Evolutionary conservation across 2,797 vertebrate genomes (phyloP), one percentile per base, ranked within the genome.

Genomic region (Rhinichthys osculus): DNA sequence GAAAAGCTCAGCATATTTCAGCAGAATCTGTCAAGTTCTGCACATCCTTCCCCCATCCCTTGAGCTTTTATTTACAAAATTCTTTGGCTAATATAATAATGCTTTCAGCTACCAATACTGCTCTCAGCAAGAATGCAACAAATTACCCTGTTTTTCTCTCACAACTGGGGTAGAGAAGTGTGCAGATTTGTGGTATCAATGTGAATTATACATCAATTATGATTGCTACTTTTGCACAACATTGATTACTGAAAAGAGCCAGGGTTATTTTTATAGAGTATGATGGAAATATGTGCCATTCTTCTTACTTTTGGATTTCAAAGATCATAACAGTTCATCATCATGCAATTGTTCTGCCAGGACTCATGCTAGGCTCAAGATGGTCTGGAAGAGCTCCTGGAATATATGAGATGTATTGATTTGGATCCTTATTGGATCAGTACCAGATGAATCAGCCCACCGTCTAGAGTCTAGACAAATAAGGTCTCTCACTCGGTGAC

Each of bases 351-450:
- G 66, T 85, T 69, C 72, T 87, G 71, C 66, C 80, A 84, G 73
- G n/a, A 47, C 83, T 87, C 44, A 83, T 85, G 71, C 44, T 42
- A 81, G 42, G 47, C 54, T 81, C 82, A 85, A 87, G 54, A 85
- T 71, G 62, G 40, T 73, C 69, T 78, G 71, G 23, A 40, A 30
- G 57, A 85, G 66, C 35, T 38, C 74, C 88, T 84, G 79, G 59
- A 87, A 64, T 71, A 83, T 79, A 62, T 66, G 52, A 66, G 57
- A 54, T 79, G 30, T 90, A 93, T 91, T 86, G 89, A 93, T 91
- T 88, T 86, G 72, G 72, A 19, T 74, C 77, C 23, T 62, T 80
- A 81, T 19, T 14, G 9, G 70, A 80, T 85, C 78, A 81, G 59
- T 88, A 73, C 71, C 67, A 85, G 86, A 88, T 87, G 84, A 86